phyloP scores from a whole-genome alignment of 2,113 vertebrate genomes.

The Cyanoliseus patagonus region DNA sequence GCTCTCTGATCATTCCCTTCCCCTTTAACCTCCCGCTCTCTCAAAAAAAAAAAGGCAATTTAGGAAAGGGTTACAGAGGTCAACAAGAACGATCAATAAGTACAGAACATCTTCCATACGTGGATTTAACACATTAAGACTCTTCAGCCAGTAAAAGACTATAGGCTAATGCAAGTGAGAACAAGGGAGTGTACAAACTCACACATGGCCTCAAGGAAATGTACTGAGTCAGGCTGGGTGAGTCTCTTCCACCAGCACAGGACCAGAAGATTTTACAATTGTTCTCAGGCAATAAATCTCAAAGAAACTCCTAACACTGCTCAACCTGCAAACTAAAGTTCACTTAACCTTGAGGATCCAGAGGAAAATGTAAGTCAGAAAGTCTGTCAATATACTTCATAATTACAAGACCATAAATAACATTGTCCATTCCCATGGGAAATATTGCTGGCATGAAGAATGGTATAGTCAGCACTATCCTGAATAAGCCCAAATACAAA shows the following conservation, averaged over 20 bases:
- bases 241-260: neutral
- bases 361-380: neutral
- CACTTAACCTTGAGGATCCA: neutral
- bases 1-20: neutral
- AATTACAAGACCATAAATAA: neutral
- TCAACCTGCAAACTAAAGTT: neutral
- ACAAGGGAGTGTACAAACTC: neutral
- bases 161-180: neutral
- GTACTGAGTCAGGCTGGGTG: accelerated
- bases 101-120: neutral
- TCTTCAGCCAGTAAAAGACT: neutral
- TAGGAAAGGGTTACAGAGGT: neutral
- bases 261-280: neutral
- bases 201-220: neutral
- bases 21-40: neutral
- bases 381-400: neutral
- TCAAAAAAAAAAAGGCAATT: neutral
- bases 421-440: neutral
- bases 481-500: neutral
- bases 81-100: neutral
- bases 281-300: neutral
- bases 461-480: neutral
- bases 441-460: neutral
- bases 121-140: neutral
- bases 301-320: neutral